phyloP scores from a whole-genome alignment of 2,113 vertebrate genomes.

The Datnioides undecimradiatus region DNA sequence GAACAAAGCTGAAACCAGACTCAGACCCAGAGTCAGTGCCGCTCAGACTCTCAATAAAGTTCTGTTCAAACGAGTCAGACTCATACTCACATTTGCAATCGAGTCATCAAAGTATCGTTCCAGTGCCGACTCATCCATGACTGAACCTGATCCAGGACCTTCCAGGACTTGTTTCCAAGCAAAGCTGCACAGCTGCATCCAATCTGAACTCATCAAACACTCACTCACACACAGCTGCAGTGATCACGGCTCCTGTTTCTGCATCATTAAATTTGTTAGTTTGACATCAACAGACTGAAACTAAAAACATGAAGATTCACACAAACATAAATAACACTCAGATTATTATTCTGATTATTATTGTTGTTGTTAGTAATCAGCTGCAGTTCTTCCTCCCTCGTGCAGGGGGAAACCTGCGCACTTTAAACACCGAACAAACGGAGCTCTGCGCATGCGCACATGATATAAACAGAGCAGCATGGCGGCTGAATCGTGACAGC shows the following conservation, averaged over 20 bases:
- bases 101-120: constrained; percentile 87
- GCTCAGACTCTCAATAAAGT: neutral
- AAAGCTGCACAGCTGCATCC: constrained; percentile 48
- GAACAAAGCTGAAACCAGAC: too few species aligned
- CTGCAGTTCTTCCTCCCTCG: constrained; percentile 49
- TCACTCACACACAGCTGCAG: neutral
- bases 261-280: too few species aligned
- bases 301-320: too few species aligned
- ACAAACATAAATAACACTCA: too few species aligned
- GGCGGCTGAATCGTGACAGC: neutral
- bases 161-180: constrained; percentile 24
- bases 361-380: too few species aligned
- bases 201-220: constrained; percentile 14
- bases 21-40: too few species aligned
- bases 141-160: neutral
- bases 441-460: constrained; percentile 49
- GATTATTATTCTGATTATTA: too few species aligned
- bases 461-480: constrained; percentile 50
- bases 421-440: accelerated
- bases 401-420: constrained; percentile 47
- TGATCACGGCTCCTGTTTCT: too few species aligned
- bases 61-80: neutral
- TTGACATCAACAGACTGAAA: too few species aligned
- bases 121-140: constrained; percentile 83
- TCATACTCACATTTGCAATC: constrained; percentile 77